Evolutionary conservation across 2,888 invertebrate species (phyloP).

Genomic region (Acleris literana): DNA sequence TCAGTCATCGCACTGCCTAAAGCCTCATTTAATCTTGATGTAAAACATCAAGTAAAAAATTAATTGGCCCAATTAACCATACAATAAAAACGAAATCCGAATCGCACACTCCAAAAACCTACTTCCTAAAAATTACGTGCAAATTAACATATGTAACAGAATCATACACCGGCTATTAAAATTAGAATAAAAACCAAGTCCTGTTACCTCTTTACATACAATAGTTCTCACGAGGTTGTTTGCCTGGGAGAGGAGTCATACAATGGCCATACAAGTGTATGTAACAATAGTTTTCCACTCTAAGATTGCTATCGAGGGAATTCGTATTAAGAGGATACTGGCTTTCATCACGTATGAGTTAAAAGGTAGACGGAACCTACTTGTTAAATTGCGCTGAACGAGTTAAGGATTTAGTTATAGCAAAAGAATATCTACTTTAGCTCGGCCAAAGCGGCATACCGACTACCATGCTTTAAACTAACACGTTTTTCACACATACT

Average conservation of each 20-base stretch:
- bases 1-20: too few relatives aligned
- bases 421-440: too few relatives aligned
- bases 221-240: slow-evolving; percentile 36
- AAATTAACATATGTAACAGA: slow-evolving; percentile 26
- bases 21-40: too few relatives aligned
- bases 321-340: slow-evolving; percentile 23
- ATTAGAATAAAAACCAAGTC: slow-evolving; percentile 29
- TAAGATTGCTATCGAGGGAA: slow-evolving; percentile 29
- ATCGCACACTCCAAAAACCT: slow-evolving; percentile 33
- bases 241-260: slow-evolving; percentile 31
- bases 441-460: not conserved
- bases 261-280: slow-evolving; percentile 33
- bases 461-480: too few relatives aligned
- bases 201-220: slow-evolving; percentile 35
- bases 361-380: slow-evolving; percentile 15
- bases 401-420: not conserved
- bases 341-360: slow-evolving; percentile 27
- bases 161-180: slow-evolving; percentile 20
- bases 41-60: not conserved
- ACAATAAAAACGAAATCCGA: slow-evolving; percentile 22
- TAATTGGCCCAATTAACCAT: slow-evolving; percentile 12
- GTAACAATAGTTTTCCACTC: slow-evolving; percentile 35
- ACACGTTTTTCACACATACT: too few relatives aligned
- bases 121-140: slow-evolving; percentile 26
- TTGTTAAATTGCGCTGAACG: slow-evolving; percentile 10